Conservation (phyloP, 1,140 invertebrate species). For the Achroia grisella region DNA sequence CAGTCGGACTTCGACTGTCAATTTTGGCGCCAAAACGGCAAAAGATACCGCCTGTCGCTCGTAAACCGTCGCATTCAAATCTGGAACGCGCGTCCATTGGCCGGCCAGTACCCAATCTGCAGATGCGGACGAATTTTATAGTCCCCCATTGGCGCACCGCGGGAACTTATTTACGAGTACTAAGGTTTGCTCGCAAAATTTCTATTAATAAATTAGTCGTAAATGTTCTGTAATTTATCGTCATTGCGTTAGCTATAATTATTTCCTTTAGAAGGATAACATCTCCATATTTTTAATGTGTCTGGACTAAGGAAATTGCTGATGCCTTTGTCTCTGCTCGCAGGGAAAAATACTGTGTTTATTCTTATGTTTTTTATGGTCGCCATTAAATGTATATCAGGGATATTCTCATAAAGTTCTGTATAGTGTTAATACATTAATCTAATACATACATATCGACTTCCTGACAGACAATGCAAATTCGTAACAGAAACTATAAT, state of each 20-base stretch:
- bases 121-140: slow-evolving; percentile 52
- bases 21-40: slow-evolving; percentile 67
- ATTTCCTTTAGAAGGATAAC: slow-evolving; percentile 66
- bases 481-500: too few relatives aligned
- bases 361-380: too few relatives aligned
- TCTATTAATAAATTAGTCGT: slow-evolving; percentile 72
- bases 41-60: slow-evolving; percentile 52
- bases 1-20: slow-evolving; percentile 26
- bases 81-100: slow-evolving; percentile 50
- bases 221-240: slow-evolving; percentile 60
- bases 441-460: too few relatives aligned
- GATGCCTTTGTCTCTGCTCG: background rate
- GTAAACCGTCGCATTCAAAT: slow-evolving; percentile 69
- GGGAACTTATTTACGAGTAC: slow-evolving; percentile 62
- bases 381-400: too few relatives aligned
- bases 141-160: slow-evolving; percentile 43
- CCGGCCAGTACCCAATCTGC: slow-evolving; percentile 44
- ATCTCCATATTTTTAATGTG: slow-evolving; percentile 25
- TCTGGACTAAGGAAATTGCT: background rate
- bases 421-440: too few relatives aligned
- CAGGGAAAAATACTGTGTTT: background rate
- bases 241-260: slow-evolving; percentile 58
- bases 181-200: slow-evolving; percentile 66
- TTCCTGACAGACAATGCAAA: too few relatives aligned
- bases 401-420: too few relatives aligned